Base-by-base conservation (phyloP, 2,797 vertebrate genomes). In the Falco biarmicus region DNA sequence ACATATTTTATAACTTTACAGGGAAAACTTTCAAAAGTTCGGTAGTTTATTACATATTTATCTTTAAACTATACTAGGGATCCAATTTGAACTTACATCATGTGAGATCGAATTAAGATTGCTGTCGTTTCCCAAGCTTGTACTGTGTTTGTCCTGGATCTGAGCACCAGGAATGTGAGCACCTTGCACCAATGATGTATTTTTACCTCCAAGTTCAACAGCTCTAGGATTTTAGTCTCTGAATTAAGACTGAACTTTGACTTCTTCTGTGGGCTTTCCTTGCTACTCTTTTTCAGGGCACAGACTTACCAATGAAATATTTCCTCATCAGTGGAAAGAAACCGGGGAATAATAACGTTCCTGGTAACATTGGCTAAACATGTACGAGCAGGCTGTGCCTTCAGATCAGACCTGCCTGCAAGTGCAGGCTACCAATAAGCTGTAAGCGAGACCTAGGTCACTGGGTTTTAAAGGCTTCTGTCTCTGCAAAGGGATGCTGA, bases 1-100 rank as follows among this genome's bases (percentile, higher is more conserved):
- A 75, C 63, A 90, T 60, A 90, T 74, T 89, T 87, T 88, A 74
- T 86, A 95, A 90, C 64, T 92, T 95, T 73, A 91, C 89, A 88
- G 76, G 83, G 89, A 95, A 90, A 83, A 76, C 41, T 79, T 78
- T 76, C 76, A 88, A 76, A 91, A 79, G 50, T 85, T 79, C 68
- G 90, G 50, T 80, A 69, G 73, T 50, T 76, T 85, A 87, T 93
- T 84, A 90, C 71, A 75, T 87, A 91, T 88, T 85, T 94, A 90
- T 93, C 90, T 76, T 88, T 85, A 61, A 92, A 65, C 41, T 64
- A 53, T 71, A 76, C 65, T 53, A 85, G 78, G n/a, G 84, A 87
- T 31, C 11, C 25, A 74, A 75, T 75, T 84, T 54, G 90, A 84
- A 64, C 45, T 63, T 66, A 34, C 21, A 71, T 56, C 31, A 34